Base-by-base conservation (phyloP, 2,113 vertebrate genomes). In the Mionectes macconnelli region DNA sequence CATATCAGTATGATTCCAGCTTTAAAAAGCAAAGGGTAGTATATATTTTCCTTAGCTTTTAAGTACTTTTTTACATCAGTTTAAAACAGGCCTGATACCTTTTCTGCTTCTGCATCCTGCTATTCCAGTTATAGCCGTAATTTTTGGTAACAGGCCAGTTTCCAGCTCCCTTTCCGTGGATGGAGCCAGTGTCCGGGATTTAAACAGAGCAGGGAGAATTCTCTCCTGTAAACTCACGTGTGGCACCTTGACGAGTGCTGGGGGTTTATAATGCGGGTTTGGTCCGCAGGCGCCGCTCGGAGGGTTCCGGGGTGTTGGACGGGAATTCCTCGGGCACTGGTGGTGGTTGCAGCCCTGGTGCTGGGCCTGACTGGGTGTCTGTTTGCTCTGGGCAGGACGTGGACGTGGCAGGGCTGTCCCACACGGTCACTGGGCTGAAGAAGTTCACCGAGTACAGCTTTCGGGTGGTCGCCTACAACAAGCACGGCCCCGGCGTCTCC, bases 391-490 rank as follows among this genome's bases (percentile, higher is more conserved):
- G 22, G 82, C 96, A 99, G 99, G 99, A 99, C 37, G 55, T 99
- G 44, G 99, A 99, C 20, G 97, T 99, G 10, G 98, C 95, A 28
- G 97, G 96, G 79, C 98, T 98, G 90, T 98, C 98, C 4, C 98
- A 99, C 97, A 98, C 98, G 42, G 91, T 99, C 82, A 98, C 50
- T 0, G 99, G 98, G 4, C 96, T 99, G 95, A 99, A 99, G 98
- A 99, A 99, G 92, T 99, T 99, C 89, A 99, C 98, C 0, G 99
- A 99, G 91, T 99, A 99, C 95, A 99, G 97, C 88, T 99, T 99
- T 96, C 98, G 99, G 13, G 99, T 99, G 78, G 99, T 99, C 53
- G 99, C 99, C 45, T 99, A 99, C 97, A 99, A 99, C 97, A 99
- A 99, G 72, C 99, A 99, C 10, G 99, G 99, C 1, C 98, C 99